These are phyloP conservation scores for Channa argus DNA, from an alignment of 2,113 vertebrate species.

Conservation along the genomic window DNA sequence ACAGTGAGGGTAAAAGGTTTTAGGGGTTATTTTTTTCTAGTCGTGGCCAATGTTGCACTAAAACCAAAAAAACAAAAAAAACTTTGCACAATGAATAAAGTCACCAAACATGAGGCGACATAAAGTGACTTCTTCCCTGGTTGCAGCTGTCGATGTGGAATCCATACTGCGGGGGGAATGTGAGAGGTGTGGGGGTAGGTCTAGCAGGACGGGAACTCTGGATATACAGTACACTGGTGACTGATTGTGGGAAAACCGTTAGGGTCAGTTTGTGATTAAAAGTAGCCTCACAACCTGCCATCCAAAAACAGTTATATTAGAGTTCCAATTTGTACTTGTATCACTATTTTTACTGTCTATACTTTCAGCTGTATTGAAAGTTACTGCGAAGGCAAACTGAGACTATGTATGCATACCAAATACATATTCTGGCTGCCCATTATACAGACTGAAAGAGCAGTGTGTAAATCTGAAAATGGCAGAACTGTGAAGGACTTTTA, in stretches of 20 bases:
- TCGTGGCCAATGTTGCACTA: background rate
- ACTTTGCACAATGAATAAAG: slow-evolving; percentile 28
- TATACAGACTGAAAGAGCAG: too few relatives aligned
- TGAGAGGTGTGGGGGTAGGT: slow-evolving; percentile 77
- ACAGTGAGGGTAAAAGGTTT: background rate
- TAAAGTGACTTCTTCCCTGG: slow-evolving; percentile 43
- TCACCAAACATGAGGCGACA: slow-evolving; percentile 40
- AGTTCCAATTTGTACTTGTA: too few relatives aligned
- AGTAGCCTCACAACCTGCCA: too few relatives aligned
- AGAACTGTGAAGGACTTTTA: too few relatives aligned
- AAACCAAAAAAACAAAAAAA: background rate
- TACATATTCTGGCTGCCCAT: too few relatives aligned
- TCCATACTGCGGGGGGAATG: slow-evolving; percentile 77
- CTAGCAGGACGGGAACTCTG: slow-evolving; percentile 38
- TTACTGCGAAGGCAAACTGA: too few relatives aligned
- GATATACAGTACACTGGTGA: slow-evolving; percentile 11
- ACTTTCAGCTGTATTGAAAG: too few relatives aligned
- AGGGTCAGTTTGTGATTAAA: too few relatives aligned
- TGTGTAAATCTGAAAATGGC: too few relatives aligned
- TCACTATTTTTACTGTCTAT: too few relatives aligned
- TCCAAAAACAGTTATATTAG: too few relatives aligned
- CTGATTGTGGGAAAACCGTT: background rate
- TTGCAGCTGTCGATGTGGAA: slow-evolving; percentile 83
- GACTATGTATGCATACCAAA: too few relatives aligned
- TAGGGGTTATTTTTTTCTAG: background rate